Evolutionary conservation across 2,797 vertebrate genomes (phyloP), one percentile per base, ranked within the genome.

Genomic region (Cynodonichthys magdalenae): DNA sequence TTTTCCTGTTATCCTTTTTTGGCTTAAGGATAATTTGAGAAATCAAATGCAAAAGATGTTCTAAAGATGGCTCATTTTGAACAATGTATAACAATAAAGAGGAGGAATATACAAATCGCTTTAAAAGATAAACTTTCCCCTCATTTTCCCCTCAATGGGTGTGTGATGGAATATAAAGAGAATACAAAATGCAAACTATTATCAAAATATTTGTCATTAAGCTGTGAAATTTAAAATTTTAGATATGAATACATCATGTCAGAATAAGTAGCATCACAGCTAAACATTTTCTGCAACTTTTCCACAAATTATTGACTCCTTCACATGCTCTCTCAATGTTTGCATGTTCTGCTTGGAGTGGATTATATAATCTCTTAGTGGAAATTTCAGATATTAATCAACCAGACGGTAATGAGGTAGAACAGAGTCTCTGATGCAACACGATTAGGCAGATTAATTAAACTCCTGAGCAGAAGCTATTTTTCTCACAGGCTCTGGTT

Each of bases 401-500:
- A 17, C 11, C 46, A 63, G 55, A 82, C 65, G 36, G 46, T 71
- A 84, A 74, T 72, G 78, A 80, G 62, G 71, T 53, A 70, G 76
- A 85, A 74, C 49, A 69, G 57, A 63, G 59, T 31, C 61, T 73
- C 27, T 81, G 70, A 80, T 84, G 76, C 75, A 81, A 80, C 47
- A 47, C 39, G 62, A 87, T 84, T 56, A 68, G 58, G 49, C 4
- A 58, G 44, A 74, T 75, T 60, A 80, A 65, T 62, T 66, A 12
- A 74, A 68, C 71, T 77, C 29, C 49, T 15, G 27, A 8, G 63
- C 58, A 65, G 45, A 69, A 61, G 31, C 44, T 15, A 63, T 73
- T 78, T 63, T 58, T 50, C 52, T 45, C 45, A 27, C 45, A 17
- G 15, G 75, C 67, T 51, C 28, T 14, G 28, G 85, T 87, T 80